Evolutionary conservation across 1,140 invertebrate species (phyloP).

Genomic region (Drosophila serrata): DNA sequence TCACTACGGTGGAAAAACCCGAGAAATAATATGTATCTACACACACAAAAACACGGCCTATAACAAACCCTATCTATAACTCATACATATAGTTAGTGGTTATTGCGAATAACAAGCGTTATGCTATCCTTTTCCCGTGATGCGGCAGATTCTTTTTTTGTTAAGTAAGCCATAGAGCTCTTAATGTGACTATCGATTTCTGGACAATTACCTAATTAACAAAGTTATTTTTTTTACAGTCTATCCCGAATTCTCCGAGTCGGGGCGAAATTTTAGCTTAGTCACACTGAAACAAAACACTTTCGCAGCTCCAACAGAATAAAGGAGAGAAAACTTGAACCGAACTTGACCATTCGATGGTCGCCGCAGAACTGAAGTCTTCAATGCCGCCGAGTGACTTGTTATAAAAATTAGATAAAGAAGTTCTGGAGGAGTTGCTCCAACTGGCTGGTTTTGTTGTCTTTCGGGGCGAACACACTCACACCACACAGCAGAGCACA

Average conservation of each 20-base stretch:
- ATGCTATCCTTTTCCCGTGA: conserved; percentile 6
- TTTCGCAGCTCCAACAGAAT: conserved; percentile 16
- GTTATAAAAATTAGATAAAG: conserved; percentile 79
- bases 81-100: conserved; percentile 11
- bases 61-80: not conserved
- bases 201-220: conserved; percentile 52
- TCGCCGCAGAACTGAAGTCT: conserved; percentile 75
- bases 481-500: conserved; percentile 4
- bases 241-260: conserved; percentile 17
- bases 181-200: conserved; percentile 12
- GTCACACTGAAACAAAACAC: conserved; percentile 46
- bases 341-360: conserved; percentile 75
- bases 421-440: conserved; percentile 64
- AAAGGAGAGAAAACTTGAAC: conserved; percentile 28
- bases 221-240: conserved; percentile 20
- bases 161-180: not conserved
- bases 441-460: conserved; percentile 24
- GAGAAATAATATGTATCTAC: conserved; percentile 14
- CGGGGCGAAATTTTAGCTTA: conserved; percentile 22
- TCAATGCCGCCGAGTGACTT: conserved; percentile 63
- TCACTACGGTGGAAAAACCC: conserved; percentile 1
- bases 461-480: conserved; percentile 1
- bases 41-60: conserved; percentile 9
- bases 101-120: conserved; percentile 18
- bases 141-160: conserved; percentile 5